Evolutionary conservation across 2,797 vertebrate genomes (phyloP).

Genomic region (Orientallactaga sibirica): DNA sequence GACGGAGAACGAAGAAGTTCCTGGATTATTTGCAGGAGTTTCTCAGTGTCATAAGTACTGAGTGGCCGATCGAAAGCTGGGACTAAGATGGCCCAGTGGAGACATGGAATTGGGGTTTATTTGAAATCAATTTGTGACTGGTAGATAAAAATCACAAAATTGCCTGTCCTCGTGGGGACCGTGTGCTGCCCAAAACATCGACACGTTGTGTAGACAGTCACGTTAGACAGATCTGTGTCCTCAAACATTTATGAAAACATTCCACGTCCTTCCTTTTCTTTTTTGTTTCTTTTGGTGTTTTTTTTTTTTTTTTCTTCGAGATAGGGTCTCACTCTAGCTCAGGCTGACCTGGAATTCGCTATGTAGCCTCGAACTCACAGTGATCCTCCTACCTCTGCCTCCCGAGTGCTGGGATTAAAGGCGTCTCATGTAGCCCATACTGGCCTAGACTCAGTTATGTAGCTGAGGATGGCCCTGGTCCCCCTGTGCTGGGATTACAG

Average conservation of each 20-base stretch:
- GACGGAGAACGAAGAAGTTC: slow-evolving; percentile 74
- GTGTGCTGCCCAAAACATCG: not conserved
- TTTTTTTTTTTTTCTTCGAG: too few species aligned
- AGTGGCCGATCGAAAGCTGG: slow-evolving; percentile 50
- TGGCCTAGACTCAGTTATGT: not conserved
- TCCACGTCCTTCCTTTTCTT: not conserved
- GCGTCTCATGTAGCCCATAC: not conserved
- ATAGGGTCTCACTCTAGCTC: too few species aligned
- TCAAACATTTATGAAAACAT: not conserved
- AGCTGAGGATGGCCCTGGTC: not conserved
- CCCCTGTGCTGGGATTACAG: not conserved
- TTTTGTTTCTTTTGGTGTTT: not conserved
- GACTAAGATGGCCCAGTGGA: not conserved
- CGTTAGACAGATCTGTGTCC: not conserved
- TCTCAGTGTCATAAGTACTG: slow-evolving; percentile 27
- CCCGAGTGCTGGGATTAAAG: too few species aligned
- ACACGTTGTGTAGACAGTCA: not conserved
- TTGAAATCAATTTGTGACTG: not conserved
- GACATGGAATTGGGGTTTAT: not conserved
- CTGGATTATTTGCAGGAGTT: slow-evolving; percentile 77
- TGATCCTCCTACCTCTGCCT: too few species aligned
- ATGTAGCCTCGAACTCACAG: not conserved
- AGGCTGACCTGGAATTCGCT: not conserved
- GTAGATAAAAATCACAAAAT: not conserved
- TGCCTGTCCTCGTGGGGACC: not conserved